Percentiles rank a stretch among this genome's conserved stretches.
Evolutionary conservation across 35 echinoderm and acorn worm species (phyloP).

Genomic region (Acanthaster planci): DNA sequence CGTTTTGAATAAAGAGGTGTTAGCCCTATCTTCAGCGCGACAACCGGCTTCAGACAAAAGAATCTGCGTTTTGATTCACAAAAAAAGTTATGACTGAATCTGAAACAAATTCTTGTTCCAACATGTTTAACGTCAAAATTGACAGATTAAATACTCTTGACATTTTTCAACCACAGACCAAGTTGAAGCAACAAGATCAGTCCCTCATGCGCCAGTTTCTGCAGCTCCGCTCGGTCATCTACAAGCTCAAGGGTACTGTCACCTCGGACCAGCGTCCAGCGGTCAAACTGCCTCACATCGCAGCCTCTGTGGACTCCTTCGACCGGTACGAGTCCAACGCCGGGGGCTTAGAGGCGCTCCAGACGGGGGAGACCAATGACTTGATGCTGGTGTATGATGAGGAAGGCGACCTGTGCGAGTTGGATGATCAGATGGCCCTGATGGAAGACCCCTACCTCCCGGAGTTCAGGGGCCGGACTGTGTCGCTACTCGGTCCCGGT

Average conservation of each 20-base stretch:
- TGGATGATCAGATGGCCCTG: slow-evolving; percentile 24
- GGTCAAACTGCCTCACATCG: not conserved
- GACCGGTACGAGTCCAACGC: not conserved
- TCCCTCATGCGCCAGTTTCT: slow-evolving; percentile 45
- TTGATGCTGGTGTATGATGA: not conserved
- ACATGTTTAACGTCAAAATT: no score
- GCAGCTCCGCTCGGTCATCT: slow-evolving; percentile 34
- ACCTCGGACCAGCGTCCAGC: not conserved
- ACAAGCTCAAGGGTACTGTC: slow-evolving; percentile 11
- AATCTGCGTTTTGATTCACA: no score
- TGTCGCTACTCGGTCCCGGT: not conserved
- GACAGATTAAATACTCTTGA: not conserved
- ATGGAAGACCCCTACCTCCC: slow-evolving; percentile 28
- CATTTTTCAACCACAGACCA: not conserved
- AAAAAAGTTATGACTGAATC: no score
- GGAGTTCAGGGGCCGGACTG: slow-evolving; percentile 30
- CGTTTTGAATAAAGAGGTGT: no score
- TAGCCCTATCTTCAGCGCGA: no score
- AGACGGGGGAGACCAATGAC: not conserved
- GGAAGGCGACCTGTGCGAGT: not conserved
- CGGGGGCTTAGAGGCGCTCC: not conserved
- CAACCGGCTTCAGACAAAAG: no score
- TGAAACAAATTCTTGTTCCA: no score
- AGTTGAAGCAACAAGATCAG: slow-evolving; percentile 40
- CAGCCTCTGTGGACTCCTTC: not conserved